phyloP scores from a whole-genome alignment of 2,888 invertebrate species.

The Therioaphis trifolii region DNA sequence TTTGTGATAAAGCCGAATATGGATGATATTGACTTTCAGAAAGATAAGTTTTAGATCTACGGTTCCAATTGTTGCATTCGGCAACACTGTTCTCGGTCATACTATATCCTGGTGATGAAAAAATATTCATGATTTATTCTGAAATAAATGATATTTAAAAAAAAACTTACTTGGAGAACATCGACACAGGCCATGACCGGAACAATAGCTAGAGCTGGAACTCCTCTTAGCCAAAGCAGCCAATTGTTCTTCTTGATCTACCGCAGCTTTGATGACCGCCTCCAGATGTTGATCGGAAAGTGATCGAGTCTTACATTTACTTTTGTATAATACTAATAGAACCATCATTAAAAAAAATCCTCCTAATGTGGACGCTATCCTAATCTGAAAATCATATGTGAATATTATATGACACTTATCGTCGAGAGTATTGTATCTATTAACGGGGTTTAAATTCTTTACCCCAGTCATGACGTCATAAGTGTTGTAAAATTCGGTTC shows the following conservation, averaged over 20 bases:
- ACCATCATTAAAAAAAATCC: constrained; percentile 93
- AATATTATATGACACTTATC: not conserved
- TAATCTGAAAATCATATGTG: constrained; percentile 69
- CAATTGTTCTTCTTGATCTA: constrained; percentile 78
- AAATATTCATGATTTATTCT: not conserved
- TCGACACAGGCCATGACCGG: constrained; percentile 56
- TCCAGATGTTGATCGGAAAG: constrained; percentile 78
- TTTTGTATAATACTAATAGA: constrained; percentile 90
- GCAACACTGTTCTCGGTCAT: constrained; percentile 34
- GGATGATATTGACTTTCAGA: constrained; percentile 53
- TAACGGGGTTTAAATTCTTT: constrained; percentile 46
- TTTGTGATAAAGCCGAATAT: constrained; percentile 31
- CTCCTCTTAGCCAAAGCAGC: constrained; percentile 64
- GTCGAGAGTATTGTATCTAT: not conserved
- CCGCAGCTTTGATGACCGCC: constrained; percentile 79
- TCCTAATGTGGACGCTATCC: constrained; percentile 90
- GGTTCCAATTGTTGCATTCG: constrained; percentile 55
- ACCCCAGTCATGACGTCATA: constrained; percentile 94
- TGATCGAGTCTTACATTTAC: constrained; percentile 74
- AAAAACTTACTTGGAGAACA: constrained; percentile 50
- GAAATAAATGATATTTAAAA: not conserved
- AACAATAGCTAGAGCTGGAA: constrained; percentile 62
- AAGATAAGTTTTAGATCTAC: constrained; percentile 46
- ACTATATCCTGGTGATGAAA: constrained; percentile 67
- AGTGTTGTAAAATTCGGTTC: constrained; percentile 86